Evolutionary conservation across 2,888 invertebrate genomes (phyloP).

Genomic region (Trisateles emortualis): DNA sequence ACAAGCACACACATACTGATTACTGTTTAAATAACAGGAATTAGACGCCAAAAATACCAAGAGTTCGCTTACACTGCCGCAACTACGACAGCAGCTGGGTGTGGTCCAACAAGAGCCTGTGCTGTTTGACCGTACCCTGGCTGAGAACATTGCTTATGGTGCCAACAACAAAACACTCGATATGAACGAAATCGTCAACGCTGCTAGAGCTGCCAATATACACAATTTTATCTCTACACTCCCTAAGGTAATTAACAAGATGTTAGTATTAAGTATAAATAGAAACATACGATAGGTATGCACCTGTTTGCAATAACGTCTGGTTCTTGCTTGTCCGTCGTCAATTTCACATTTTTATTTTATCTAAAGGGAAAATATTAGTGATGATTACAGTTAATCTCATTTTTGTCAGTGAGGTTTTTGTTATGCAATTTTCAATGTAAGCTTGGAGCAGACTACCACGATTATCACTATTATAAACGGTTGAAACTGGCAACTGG

Average conservation of each 20-base stretch:
- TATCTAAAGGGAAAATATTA: no score
- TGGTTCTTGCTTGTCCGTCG: no score
- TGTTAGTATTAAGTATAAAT: no score
- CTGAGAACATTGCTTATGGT: slow-evolving; percentile 95
- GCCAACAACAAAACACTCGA: slow-evolving; percentile 90
- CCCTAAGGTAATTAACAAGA: slow-evolving; percentile 88
- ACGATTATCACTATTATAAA: not conserved
- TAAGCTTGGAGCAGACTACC: no score
- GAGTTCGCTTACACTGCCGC: slow-evolving; percentile 87
- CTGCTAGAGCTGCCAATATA: slow-evolving; percentile 92
- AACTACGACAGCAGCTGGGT: slow-evolving; percentile 91
- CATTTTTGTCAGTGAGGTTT: no score
- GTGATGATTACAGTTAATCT: no score
- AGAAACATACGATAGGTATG: no score
- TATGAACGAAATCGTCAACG: slow-evolving; percentile 91
- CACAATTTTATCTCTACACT: slow-evolving; percentile 91
- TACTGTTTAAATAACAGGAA: no score
- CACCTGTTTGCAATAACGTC: no score
- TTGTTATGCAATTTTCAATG: no score
- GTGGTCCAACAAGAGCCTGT: slow-evolving; percentile 95
- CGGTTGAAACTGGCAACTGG: not conserved
- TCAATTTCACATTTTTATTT: no score
- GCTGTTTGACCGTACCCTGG: slow-evolving; percentile 93
- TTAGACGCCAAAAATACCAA: slow-evolving; percentile 87
- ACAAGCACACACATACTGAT: no score